Conservation (phyloP, 2,113 vertebrate genomes). For the Amia ocellicauda region DNA sequence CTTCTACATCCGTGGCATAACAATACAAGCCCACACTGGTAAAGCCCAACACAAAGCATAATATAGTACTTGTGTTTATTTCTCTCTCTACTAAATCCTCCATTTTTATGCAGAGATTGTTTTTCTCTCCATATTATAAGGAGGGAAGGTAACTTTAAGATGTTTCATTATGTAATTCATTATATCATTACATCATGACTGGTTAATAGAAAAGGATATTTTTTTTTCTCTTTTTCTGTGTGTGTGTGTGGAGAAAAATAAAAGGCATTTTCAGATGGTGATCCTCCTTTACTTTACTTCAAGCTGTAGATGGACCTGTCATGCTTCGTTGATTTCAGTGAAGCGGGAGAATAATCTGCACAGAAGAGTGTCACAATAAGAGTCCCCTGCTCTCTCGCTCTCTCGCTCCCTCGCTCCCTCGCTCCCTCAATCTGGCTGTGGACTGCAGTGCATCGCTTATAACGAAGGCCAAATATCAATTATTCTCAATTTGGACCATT, state of each 20-base stretch:
- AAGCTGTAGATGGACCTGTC: constrained; percentile 37
- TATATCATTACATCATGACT: constrained; percentile 26
- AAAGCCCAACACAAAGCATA: too few relatives aligned
- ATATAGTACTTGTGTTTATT: too few relatives aligned
- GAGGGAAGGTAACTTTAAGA: too few relatives aligned
- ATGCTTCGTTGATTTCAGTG: constrained; percentile 42
- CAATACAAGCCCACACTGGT: too few relatives aligned
- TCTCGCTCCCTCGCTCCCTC: constrained; percentile 4
- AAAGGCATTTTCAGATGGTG: constrained; percentile 31
- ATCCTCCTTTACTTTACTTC: constrained; percentile 20
- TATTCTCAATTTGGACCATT: constrained; percentile 9
- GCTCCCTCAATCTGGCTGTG: background rate
- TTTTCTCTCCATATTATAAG: too few relatives aligned
- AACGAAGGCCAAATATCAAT: constrained; percentile 20
- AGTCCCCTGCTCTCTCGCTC: constrained; percentile 23
- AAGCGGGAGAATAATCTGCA: constrained; percentile 37
- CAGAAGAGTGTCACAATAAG: constrained; percentile 41
- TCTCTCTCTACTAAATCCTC: background rate
- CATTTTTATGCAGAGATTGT: background rate
- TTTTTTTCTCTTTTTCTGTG: constrained; percentile 6
- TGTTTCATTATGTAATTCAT: constrained; percentile 34
- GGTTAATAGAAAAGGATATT: constrained; percentile 28
- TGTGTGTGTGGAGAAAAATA: constrained; percentile 11
- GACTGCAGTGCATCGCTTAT: constrained; percentile 7
- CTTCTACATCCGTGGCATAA: background rate